Evolutionary conservation across 2,888 invertebrate genomes (phyloP), one percentile per base, ranked within the genome.

Genomic region (Pegoplata infirma): DNA sequence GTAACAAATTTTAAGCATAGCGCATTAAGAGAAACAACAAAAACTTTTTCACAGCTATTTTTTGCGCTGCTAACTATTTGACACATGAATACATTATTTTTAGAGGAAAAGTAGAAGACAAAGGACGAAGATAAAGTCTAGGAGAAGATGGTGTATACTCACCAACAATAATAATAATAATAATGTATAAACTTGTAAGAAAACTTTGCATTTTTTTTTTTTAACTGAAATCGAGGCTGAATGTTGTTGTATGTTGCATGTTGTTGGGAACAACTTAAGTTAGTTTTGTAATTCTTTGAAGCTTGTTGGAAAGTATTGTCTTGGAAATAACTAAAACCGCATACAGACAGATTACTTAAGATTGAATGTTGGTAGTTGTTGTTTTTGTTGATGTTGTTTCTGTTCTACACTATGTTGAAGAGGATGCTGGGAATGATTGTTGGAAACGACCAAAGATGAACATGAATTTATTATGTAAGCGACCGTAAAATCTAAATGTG

Each of bases 341-440:
- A 78, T 36, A 55, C 79, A 75, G 71, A 75, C 79, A 75, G 67
- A 79, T 75, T 75, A 79, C 67, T 67, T 63, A 47, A 67, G 79
- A 79, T 72, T 75, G 74, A 74, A 63, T 67, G 74, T 75, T n/a
- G n/a, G n/a, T n/a, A n/a, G n/a, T n/a, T 66, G 72, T 21, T 61
- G 40, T 47, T 66, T 55, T n/a, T n/a, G n/a, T 32, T 6, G 10
- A 32, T n/a, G 36, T 40, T 40, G 12, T n/a, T n/a, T n/a, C n/a
- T n/a, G n/a, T n/a, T n/a, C n/a, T n/a, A n/a, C n/a, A n/a, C n/a
- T n/a, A n/a, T n/a, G n/a, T n/a, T n/a, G 23, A 44, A 69, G 36
- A 40, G 32, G 16, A 40, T 7, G 7, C n/a, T 40, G 14, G 6
- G 21, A 16, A 5, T 16, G 32, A 32, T n/a, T 12, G 12, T 55